Evolutionary conservation across 2,113 vertebrate genomes (phyloP), one percentile per base, ranked within the genome.

Genomic region (Ceyx melanurus): DNA sequence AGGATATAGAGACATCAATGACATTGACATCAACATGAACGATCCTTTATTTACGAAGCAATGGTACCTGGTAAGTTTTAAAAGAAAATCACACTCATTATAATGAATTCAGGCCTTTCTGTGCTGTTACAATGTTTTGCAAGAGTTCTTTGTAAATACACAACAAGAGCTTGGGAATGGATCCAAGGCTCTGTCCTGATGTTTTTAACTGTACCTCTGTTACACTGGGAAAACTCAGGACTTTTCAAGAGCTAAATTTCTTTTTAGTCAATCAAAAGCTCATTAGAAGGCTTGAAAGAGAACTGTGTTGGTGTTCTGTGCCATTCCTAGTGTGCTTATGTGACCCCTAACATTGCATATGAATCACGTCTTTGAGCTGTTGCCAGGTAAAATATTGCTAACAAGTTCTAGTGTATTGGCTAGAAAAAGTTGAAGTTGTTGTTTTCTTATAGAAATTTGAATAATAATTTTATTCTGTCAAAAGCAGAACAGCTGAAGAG

Each of bases 21-120:
- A 99, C 83, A 98, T 99, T 37, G 98, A 99, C 94, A 98, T 98
- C 95, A 99, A 99, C 93, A 99, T 99, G 98, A 99, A 98, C 5
- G 99, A 99, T 93, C 99, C 99, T 75, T 97, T 99, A 80, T 99
- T 99, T 97, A 98, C 98, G 28, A 99, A 99, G 95, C 99, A 99
- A 56, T 99, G 99, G 99, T 99, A 99, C 94, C 98, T 99, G 98
- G 99, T 99, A 97, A 98, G 86, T 94, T 70, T 76, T 75, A 42
- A 86, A 73, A 73, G 42, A 25, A 37, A 64, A 82, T 82, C 70
- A 76, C 40, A 12, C 10, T 29, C 43, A 26, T 75, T 12, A 3
- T 40, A 51, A 14, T 56, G 77, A 87, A 16, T 66, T n/a, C 10
- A 22, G 29, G 26, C 42, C 14, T 3, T 60, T 87, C 33, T 46